Base-by-base conservation (phyloP, 2,797 vertebrate species). In the Acanthopagrus latus region DNA sequence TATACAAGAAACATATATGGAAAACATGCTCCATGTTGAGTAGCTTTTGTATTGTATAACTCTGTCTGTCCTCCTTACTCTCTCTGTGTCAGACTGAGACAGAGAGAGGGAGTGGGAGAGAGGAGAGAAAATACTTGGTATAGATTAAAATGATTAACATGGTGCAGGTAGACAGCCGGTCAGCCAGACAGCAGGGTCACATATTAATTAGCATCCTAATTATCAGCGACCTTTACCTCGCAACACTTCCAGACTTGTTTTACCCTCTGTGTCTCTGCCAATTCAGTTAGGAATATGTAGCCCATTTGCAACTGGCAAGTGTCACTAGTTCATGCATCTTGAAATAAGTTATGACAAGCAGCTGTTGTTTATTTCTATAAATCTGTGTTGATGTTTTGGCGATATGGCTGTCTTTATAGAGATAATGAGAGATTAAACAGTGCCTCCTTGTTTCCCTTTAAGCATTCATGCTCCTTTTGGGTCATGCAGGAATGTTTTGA, bases 141-240 rank as follows among this genome's bases (percentile, higher is more conserved):
- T 71, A 58, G 65, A 77, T 80, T 72, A 77, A 72, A 76, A 88
- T 80, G 52, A 76, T 70, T 77, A 88, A 78, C 64, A 56, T 69
- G 60, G 67, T 56, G 64, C 76, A 81, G 67, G 76, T 74, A 76
- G 76, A 87, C 74, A 77, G 87, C 72, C 56, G 75, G 74, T 83
- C 58, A 80, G 85, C 71, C 78, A 86, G 81, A 88, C 76, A 82
- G 81, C 57, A 82, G 80, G 82, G 75, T 88, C 80, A 83, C 74
- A 76, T 86, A 87, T 89, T 83, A 91, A 91, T 89, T 89, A 86
- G 71, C 58, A 47, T 76, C 70, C 73, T 88, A 85, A 90, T 89
- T 87, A 90, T 89, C 64, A 74, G 68, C 58, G 71, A 88, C 83
- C 83, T 91, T 89, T 86, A 72, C 76, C 78, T 81, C 74, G 38